phyloP scores from a whole-genome alignment of 1,140 invertebrate species.

The Drosophila sucinea region DNA sequence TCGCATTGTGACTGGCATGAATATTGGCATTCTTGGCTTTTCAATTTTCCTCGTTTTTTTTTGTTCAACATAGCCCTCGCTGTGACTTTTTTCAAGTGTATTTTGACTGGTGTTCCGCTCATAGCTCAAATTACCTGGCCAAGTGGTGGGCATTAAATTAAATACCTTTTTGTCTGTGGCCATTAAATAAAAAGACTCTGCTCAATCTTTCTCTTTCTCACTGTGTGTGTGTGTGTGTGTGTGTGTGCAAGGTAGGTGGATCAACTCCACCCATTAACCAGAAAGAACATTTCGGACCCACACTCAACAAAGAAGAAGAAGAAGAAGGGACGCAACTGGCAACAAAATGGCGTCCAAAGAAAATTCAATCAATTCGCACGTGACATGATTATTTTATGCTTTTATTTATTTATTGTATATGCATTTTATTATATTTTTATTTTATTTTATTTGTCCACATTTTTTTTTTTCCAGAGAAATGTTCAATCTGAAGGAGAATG shows the following conservation, averaged over 20 bases:
- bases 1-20: slow-evolving; percentile 63
- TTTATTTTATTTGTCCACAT: slow-evolving; percentile 28
- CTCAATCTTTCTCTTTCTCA: neutral
- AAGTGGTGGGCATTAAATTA: slow-evolving; percentile 75
- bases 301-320: slow-evolving; percentile 18
- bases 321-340: slow-evolving; percentile 27
- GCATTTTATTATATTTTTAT: slow-evolving; percentile 64
- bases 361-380: slow-evolving; percentile 79
- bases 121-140: slow-evolving; percentile 74
- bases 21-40: slow-evolving; percentile 67
- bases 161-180: slow-evolving; percentile 74
- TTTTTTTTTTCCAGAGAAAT: slow-evolving; percentile 10
- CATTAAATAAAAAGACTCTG: slow-evolving; percentile 64
- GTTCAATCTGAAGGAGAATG: slow-evolving; percentile 12
- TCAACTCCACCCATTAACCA: neutral
- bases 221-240: neutral
- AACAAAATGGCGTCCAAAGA: slow-evolving; percentile 60
- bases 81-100: slow-evolving; percentile 16
- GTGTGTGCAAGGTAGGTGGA: neutral
- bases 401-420: slow-evolving; percentile 72
- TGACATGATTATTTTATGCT: slow-evolving; percentile 78
- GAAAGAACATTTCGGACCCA: slow-evolving; percentile 16
- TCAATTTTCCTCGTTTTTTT: slow-evolving; percentile 44
- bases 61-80: neutral
- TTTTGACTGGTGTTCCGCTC: slow-evolving; percentile 37